phyloP scores from a whole-genome alignment of 92 coral and sea anemone genomes.

The Porites rus region DNA sequence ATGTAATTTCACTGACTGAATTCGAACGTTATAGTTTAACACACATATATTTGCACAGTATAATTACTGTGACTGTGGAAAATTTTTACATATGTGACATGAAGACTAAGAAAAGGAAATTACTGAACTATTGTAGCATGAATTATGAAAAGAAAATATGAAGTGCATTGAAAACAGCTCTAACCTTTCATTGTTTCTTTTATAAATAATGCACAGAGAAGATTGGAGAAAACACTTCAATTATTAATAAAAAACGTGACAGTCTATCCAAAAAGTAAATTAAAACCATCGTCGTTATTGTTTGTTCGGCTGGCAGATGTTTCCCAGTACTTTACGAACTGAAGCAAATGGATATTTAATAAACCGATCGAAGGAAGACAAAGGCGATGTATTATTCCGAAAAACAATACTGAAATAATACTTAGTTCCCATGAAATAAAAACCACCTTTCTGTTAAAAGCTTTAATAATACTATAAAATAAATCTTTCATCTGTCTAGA shows the following conservation, averaged over 20 bases:
- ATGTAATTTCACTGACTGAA: too few species aligned
- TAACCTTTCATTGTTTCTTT: neutral
- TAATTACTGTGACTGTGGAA: too few species aligned
- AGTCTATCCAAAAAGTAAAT: neutral
- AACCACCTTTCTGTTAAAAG: neutral
- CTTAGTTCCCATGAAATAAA: neutral
- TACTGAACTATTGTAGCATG: neutral
- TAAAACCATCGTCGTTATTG: conserved; percentile 1
- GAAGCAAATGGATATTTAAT: neutral
- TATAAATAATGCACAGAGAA: neutral
- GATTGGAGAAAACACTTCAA: neutral
- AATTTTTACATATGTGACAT: too few species aligned
- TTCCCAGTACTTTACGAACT: neutral
- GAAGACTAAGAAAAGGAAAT: too few species aligned
- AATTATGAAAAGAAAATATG: conserved; percentile 3
- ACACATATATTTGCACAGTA: too few species aligned
- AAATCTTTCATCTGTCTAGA: neutral
- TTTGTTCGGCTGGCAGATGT: conserved; percentile 25
- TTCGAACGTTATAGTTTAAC: too few species aligned
- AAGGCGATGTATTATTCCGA: neutral
- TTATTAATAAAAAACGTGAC: neutral
- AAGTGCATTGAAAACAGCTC: neutral
- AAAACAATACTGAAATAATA: neutral
- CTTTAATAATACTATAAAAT: neutral
- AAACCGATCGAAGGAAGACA: neutral